phyloP scores from a whole-genome alignment of 2,888 invertebrate genomes.

The Cistogaster globosa region DNA sequence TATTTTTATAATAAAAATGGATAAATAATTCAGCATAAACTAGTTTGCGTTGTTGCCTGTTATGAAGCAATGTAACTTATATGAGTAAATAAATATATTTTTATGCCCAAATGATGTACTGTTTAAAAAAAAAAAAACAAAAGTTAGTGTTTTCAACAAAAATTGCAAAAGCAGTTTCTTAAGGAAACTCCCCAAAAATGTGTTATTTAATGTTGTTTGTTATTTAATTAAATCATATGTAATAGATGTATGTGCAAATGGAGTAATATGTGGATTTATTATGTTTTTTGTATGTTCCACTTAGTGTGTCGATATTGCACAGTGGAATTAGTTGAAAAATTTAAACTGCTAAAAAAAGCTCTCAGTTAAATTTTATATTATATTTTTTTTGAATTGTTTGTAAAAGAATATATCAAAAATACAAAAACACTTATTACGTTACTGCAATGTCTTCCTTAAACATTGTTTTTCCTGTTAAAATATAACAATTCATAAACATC shows the following conservation, averaged over 20 bases:
- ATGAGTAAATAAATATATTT: not conserved
- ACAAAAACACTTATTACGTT: too few species aligned
- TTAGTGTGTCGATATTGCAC: not conserved
- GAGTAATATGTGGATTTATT: not conserved
- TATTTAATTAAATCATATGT: not conserved
- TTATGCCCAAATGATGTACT: not conserved
- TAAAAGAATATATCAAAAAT: too few species aligned
- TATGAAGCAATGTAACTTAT: not conserved
- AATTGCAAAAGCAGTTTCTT: not conserved
- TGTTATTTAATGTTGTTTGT: not conserved
- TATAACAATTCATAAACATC: too few species aligned
- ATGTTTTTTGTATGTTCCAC: not conserved
- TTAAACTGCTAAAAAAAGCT: too few species aligned
- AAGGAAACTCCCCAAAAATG: not conserved
- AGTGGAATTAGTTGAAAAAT: not conserved
- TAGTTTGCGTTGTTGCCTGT: not conserved
- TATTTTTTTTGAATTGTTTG: too few species aligned
- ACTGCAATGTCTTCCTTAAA: too few species aligned
- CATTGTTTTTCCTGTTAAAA: too few species aligned
- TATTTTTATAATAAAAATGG: not conserved
- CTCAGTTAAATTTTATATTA: too few species aligned
- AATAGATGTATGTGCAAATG: not conserved
- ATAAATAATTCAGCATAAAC: slow-evolving; percentile 12
- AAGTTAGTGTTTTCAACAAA: not conserved
- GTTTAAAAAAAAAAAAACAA: too few species aligned